Evolutionary conservation across 1,140 invertebrate genomes (phyloP).

Genomic region (Cyphomyrmex costatus): DNA sequence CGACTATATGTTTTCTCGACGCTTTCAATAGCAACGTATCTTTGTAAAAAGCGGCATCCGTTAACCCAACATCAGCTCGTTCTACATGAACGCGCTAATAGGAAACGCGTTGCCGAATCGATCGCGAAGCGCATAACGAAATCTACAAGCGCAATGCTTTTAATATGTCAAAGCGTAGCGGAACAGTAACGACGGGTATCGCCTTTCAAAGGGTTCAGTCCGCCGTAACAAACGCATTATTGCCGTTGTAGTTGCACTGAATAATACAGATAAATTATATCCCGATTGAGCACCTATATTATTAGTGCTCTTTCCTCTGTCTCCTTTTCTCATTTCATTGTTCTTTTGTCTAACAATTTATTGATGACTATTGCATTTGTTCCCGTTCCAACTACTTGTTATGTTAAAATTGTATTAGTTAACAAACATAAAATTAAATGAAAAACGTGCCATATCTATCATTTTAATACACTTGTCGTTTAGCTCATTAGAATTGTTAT

Average conservation of each 20-base stretch:
- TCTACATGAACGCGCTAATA: slow-evolving; percentile 45
- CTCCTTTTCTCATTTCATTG: slow-evolving; percentile 12
- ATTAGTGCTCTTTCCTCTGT: slow-evolving; percentile 18
- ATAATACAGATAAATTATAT: slow-evolving; percentile 61
- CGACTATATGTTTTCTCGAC: background rate
- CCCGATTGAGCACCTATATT: slow-evolving; percentile 24
- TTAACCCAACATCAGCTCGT: slow-evolving; percentile 50
- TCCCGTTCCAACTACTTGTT: background rate
- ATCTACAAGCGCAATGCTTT: slow-evolving; percentile 57
- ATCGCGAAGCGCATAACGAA: slow-evolving; percentile 54
- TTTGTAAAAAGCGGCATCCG: slow-evolving; percentile 32
- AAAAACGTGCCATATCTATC: background rate
- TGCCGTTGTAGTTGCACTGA: slow-evolving; percentile 55
- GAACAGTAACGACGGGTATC: slow-evolving; percentile 44
- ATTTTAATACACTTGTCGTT: background rate
- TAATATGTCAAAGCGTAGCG: slow-evolving; percentile 60
- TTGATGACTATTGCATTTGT: slow-evolving; percentile 4
- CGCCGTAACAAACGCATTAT: slow-evolving; percentile 66
- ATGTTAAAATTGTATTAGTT: slow-evolving; percentile 20
- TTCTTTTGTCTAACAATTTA: slow-evolving; percentile 45
- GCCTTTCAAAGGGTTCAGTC: slow-evolving; percentile 54
- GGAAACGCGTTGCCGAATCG: slow-evolving; percentile 50
- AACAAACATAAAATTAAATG: slow-evolving; percentile 20
- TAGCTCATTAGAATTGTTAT: background rate
- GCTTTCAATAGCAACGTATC: slow-evolving; percentile 13